A percentile compares a stretch with the other conserved stretches of the same genome.
Conservation (phyloP, 2,888 invertebrate genomes). For the Trimorus sp. region DNA sequence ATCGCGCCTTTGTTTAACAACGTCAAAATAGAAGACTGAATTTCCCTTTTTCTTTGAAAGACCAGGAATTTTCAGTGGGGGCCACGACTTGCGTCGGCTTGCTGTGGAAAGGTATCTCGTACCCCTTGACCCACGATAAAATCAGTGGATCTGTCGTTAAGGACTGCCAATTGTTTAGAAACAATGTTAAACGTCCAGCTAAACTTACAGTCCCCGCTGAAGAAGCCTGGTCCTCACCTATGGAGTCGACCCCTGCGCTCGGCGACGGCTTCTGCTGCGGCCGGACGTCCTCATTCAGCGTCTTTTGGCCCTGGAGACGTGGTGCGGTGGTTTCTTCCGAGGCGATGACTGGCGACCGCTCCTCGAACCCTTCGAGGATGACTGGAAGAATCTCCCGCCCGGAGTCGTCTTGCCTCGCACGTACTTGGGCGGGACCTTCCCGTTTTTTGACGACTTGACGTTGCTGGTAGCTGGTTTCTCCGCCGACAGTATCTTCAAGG, state of each 20-base stretch:
- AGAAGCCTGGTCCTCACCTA: background rate
- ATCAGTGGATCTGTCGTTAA: slow-evolving; percentile 23
- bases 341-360: slow-evolving; percentile 12
- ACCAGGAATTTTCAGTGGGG: slow-evolving; percentile 18
- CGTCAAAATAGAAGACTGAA: slow-evolving; percentile 4
- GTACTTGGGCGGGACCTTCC: slow-evolving; percentile 24
- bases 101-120: slow-evolving; percentile 19
- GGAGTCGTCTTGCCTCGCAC: slow-evolving; percentile 6
- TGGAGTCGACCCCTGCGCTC: background rate
- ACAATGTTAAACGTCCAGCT: slow-evolving; percentile 26
- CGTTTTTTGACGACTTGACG: slow-evolving; percentile 21
- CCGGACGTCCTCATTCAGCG: background rate
- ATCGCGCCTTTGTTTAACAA: slow-evolving; percentile 23
- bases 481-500: slow-evolving; percentile 16
- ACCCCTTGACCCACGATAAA: slow-evolving; percentile 40
- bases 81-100: slow-evolving; percentile 8
- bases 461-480: slow-evolving; percentile 2
- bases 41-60: background rate
- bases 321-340: background rate
- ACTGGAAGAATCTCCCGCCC: slow-evolving; percentile 18
- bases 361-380: slow-evolving; percentile 3
- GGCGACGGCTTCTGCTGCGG: background rate
- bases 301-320: slow-evolving; percentile 3
- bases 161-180: slow-evolving; percentile 4
- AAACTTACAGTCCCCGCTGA: slow-evolving; percentile 20